phyloP scores from a whole-genome alignment of 2,797 vertebrate genomes.

The Tadarida brasiliensis region DNA sequence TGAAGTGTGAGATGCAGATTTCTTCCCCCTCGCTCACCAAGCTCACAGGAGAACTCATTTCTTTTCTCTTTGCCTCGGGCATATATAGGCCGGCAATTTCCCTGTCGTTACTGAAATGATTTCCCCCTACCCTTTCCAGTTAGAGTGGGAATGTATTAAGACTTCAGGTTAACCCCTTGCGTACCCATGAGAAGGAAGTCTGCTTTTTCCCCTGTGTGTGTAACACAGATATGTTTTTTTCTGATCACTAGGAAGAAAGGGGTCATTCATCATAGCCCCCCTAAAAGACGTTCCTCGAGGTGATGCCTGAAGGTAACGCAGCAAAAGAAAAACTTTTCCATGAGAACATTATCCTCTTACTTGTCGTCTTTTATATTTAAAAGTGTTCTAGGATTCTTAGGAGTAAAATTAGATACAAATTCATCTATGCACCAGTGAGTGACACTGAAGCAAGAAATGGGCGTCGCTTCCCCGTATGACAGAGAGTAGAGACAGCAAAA shows the following conservation, averaged over 20 bases:
- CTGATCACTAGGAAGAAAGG: background rate
- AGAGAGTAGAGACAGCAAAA: background rate
- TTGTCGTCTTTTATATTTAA: background rate
- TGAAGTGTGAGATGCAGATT: conserved; percentile 89
- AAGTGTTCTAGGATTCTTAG: background rate
- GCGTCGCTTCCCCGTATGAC: background rate
- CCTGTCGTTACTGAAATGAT: conserved; percentile 91
- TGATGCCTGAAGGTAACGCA: background rate
- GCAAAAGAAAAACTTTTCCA: background rate
- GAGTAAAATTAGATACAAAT: background rate
- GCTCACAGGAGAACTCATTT: conserved; percentile 92
- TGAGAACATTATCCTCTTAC: background rate
- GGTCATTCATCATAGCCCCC: background rate
- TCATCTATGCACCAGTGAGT: background rate
- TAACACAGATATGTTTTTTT: background rate
- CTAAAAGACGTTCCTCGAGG: background rate
- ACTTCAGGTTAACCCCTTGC: conserved; percentile 57
- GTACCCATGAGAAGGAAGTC: background rate
- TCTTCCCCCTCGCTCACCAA: conserved; percentile 87
- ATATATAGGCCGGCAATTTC: conserved; percentile 91
- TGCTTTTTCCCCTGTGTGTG: background rate
- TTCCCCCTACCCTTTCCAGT: conserved; percentile 77
- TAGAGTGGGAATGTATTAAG: conserved; percentile 71
- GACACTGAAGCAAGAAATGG: rapidly evolving
- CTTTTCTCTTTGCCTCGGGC: conserved; percentile 91